Evolutionary conservation across 1,140 invertebrate species (phyloP), one percentile per base, ranked within the genome.

Genomic region (Physella acuta): DNA sequence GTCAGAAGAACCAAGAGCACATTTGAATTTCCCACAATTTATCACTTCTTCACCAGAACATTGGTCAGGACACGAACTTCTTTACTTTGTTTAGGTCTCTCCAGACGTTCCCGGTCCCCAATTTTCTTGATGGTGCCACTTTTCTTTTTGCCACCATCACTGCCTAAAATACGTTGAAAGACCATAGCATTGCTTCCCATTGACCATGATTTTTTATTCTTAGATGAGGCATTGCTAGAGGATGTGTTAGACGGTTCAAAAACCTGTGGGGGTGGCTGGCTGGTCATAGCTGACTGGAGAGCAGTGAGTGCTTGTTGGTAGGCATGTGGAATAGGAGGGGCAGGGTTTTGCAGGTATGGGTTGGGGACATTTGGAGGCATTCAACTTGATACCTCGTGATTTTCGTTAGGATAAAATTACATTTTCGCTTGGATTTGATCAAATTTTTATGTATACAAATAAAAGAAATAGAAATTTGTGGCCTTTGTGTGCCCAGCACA

Each of bases 121-220:
- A 60, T 60, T 60, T 60, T 60, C 58, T 34, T 17, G 34, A 60
- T 60, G 3, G 34, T 37, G n/a, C 58, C 58, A 60, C 58, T 60
- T 14, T 34, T 37, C 39, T 44, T 44, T 60, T 60, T 60, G 14
- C 33, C 58, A 60, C 58, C 58, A 33, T 39, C 59, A 39, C 1
- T 39, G 37, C 33, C 33, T 36, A 39, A 36, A 24, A 39, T 34
- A 2, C 59, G 16, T 24, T 61, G 59, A 24, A 61, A 61, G 14
- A 60, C 31, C 33, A 60, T 60, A 36, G 59, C 34, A 20, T 8
- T 61, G 36, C 36, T 39, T 61, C 59, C 59, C 36, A 39, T 61
- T 11, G 59, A 39, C 59, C 59, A 61, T 24, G 59, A 61, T 34
- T 61, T 60, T 17, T 34, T 61, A n/a, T 61, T 61, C 36, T 39